Evolutionary conservation across 1,140 invertebrate species (phyloP), one percentile per base, ranked within the genome.

Genomic region (Aplysia californica): DNA sequence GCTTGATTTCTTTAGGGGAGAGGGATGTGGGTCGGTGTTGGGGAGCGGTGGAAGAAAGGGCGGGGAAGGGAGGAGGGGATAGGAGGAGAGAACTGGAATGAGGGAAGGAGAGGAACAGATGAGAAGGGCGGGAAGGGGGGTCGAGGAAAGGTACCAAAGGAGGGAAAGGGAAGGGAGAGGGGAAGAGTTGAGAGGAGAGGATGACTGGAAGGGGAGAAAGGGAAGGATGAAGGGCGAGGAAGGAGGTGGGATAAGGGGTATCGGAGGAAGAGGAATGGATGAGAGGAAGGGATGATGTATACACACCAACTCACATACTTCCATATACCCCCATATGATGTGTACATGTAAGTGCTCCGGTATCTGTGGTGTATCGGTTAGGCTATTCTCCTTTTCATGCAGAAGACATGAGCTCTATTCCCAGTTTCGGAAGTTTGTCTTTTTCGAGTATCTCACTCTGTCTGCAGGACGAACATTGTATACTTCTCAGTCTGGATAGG

Each of bases 91-190:
- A 50, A n/a, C 10, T 50, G n/a, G 58, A 61, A 10, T 10, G 58
- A 31, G 58, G 29, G 58, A 61, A 26, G 29, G 58, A 61, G 10
- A 61, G 20, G 29, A 29, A 61, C 26, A 61, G 58, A n/a, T 23
- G 26, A 61, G 58, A 61, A 26, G n/a, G 44, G 44, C 10, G 44
- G 44, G n/a, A n/a, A 50, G 94, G 95, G 80, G 95, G 99, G 79
- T 97, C 98, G 2, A 97, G 99, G 90, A 95, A 50, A 15, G 44
- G 44, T 50, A 50, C 44, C 10, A n/a, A 50, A n/a, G n/a, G 44
- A 50, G 10, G 44, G 44, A 50, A n/a, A 50, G n/a, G 44, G 44
- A 50, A n/a, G 44, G 44, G n/a, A 15, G 44, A 15, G n/a, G 44
- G n/a, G 44, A 50, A 50, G 44, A 50, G 44, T 15, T 15, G n/a